Evolutionary conservation across 2,888 invertebrate species (phyloP).

Genomic region (Lysandra coridon): DNA sequence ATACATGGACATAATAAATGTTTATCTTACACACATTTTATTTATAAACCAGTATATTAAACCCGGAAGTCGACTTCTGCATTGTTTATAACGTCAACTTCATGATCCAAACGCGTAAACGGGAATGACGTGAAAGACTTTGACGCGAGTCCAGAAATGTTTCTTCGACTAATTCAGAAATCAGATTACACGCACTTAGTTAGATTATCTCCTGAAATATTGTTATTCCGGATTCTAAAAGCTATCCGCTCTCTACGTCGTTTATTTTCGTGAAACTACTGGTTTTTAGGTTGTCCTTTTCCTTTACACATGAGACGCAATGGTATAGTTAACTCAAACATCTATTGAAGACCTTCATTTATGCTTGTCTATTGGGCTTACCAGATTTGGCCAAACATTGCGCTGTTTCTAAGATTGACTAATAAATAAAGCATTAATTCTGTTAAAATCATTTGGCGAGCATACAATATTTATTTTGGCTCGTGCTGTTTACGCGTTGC

Average conservation of each 20-base stretch:
- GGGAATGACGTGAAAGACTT: not conserved
- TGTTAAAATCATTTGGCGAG: not conserved
- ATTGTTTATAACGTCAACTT: not conserved
- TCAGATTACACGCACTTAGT: not conserved
- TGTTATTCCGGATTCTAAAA: not conserved
- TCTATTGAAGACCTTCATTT: not conserved
- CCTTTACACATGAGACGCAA: not conserved
- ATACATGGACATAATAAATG: conserved; percentile 11
- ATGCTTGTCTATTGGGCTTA: not conserved
- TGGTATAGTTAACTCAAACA: not conserved
- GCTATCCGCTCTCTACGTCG: not conserved
- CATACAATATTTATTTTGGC: not conserved
- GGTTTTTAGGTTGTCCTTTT: not conserved
- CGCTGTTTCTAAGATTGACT: not conserved
- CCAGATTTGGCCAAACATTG: not conserved
- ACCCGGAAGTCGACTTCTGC: conserved; percentile 12
- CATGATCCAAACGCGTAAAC: not conserved
- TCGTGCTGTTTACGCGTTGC: not conserved
- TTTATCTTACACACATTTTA: conserved; percentile 28
- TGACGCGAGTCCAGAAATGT: not conserved
- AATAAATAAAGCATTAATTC: not conserved
- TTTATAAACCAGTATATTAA: conserved; percentile 17
- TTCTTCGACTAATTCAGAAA: not conserved
- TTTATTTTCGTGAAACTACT: not conserved
- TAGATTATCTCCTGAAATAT: not conserved